phyloP scores from a whole-genome alignment of 2,113 vertebrate genomes.

The Larimichthys polyactis region DNA sequence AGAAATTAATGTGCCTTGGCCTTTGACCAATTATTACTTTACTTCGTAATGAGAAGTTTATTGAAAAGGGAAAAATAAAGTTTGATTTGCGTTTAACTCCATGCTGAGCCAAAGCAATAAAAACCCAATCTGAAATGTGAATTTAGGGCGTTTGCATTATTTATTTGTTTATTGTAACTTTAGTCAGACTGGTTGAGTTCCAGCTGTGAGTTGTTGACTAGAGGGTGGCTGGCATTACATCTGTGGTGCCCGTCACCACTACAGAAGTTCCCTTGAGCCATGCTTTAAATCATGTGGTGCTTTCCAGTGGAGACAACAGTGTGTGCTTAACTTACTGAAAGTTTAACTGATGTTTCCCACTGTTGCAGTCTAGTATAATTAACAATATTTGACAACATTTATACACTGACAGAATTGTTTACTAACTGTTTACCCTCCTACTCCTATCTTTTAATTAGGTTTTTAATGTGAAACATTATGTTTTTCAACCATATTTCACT shows the following conservation, averaged over 20 bases:
- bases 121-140: slow-evolving; percentile 22
- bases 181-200: slow-evolving; percentile 34
- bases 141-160: slow-evolving; percentile 55
- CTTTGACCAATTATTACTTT: slow-evolving; percentile 20
- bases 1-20: background rate
- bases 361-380: background rate
- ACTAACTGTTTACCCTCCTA: background rate
- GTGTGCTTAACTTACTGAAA: slow-evolving; percentile 7
- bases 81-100: background rate
- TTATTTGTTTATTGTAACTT: slow-evolving; percentile 55
- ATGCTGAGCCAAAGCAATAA: background rate
- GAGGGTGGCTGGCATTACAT: slow-evolving; percentile 51
- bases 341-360: background rate
- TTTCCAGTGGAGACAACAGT: background rate
- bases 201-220: slow-evolving; percentile 48
- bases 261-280: slow-evolving; percentile 30
- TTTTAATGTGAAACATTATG: background rate
- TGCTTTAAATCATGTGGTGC: slow-evolving; percentile 18
- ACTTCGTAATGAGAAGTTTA: slow-evolving; percentile 5
- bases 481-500: too few relatives aligned
- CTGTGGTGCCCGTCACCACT: slow-evolving; percentile 38
- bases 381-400: background rate
- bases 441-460: background rate
- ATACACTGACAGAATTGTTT: background rate
- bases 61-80: background rate